A percentile compares a stretch with the other conserved stretches of the same genome.
Evolutionary conservation across 2,797 vertebrate genomes (phyloP).

Genomic region (Trichosurus vulpecula): DNA sequence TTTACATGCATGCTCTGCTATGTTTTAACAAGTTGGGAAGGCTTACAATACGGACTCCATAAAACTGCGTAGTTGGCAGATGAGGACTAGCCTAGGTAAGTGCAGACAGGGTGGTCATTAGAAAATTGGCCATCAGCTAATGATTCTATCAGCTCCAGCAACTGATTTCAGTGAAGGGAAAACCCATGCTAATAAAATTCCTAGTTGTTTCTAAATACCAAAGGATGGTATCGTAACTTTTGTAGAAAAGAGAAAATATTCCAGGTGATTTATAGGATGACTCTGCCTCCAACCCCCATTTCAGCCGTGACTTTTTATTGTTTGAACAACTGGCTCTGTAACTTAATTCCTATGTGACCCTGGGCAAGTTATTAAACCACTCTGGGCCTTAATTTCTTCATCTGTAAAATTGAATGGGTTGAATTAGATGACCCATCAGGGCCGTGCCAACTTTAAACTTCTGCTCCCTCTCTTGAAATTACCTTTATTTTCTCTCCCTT

Average conservation of each 20-base stretch:
- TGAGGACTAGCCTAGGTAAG: neutral
- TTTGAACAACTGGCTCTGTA: neutral
- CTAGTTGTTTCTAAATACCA: neutral
- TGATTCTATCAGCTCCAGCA: neutral
- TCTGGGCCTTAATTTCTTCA: neutral
- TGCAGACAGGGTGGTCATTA: neutral
- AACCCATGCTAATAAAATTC: neutral
- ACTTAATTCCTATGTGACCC: neutral
- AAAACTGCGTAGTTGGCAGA: neutral
- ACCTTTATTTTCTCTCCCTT: conserved; percentile 28
- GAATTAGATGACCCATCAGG: neutral
- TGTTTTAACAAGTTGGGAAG: neutral
- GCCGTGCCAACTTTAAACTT: neutral
- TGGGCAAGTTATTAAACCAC: neutral
- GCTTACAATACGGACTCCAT: neutral
- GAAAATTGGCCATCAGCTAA: neutral
- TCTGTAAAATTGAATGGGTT: neutral
- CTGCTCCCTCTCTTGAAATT: neutral
- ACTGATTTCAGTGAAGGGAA: neutral
- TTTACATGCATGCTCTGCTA: neutral
- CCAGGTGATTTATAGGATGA: neutral
- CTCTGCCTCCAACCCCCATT: neutral
- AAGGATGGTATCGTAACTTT: conserved; percentile 24
- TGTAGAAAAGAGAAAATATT: conserved; percentile 12
- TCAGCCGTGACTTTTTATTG: neutral